Base-by-base conservation (phyloP, 2,797 vertebrate species). In the Sitta carolinensis region DNA sequence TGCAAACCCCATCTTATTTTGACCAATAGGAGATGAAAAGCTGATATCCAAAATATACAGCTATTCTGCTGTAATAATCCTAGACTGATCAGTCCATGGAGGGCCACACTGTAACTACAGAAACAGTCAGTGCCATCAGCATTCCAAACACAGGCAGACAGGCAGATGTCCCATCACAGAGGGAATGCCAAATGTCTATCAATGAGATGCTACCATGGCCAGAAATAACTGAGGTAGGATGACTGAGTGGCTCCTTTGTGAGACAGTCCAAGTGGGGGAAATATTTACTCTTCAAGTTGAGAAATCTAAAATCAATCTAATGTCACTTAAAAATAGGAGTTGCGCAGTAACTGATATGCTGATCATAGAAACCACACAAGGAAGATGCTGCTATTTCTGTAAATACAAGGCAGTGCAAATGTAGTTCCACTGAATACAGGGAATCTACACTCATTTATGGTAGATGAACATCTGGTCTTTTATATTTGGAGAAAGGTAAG, bases 291-390 rank as follows among this genome's bases (percentile, higher is more conserved):
- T 83, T 72, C 40, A 18, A 94, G 75, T 16, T 50, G 84, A 94
- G 87, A 93, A 90, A 58, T 74, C 68, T 74, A 92, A 84, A 93
- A 89, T 92, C 91, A 89, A 83, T 64, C 75, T 76, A 64, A 76
- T 87, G 84, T 85, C 93, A 87, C 85, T 87, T 95, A 91, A 96
- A 94, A 93, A 94, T 66, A 88, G 83, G 86, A 90, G 70, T 34
- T 1, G 1, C n/a, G 16, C 54, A 7, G 9, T 73, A 75, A 90
- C 52, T 63, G 70, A 73, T 52, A 59, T 1, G 17, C 48, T 87
- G 80, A 89, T 70, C 77, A 38, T 1, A 64, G 86, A 84, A 86
- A 73, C 12, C 74, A 66, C 52, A 32, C 14, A 8, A 11, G 36
- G 64, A 82, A 55, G 70, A 68, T 10, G 40, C 48, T 70, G 76